Evolutionary conservation across 2,113 vertebrate genomes (phyloP), one percentile per base, ranked within the genome.

Genomic region (Silurus meridionalis): DNA sequence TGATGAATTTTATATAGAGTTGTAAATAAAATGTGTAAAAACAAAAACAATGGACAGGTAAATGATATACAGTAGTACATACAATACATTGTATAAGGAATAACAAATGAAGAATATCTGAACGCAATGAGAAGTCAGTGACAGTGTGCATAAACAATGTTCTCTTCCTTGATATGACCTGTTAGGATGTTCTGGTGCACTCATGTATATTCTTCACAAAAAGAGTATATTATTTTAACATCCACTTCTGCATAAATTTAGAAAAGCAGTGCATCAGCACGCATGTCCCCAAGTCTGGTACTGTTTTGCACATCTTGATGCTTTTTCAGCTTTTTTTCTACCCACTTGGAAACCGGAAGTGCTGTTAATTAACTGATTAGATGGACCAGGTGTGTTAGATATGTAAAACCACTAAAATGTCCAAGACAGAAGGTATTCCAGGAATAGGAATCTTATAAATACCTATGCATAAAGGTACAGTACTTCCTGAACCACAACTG

Each of bases 211-310:
- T 37, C 37, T 37, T 37, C 37, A 37, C 37, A 37, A 37, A 37
- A 37, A 37, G 37, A 37, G 37, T 37, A 37, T 3, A 37, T 37
- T 2, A 37, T 37, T 37, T 37, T 37, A 57, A 66, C 61, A 66
- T 15, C 14, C 11, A 52, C 19, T 85, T 85, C 48, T 78, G 75
- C 55, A 78, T 37, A 50, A 79, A 85, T 52, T 75, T 13, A 85
- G 80, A 79, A 4, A 81, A 82, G 25, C 48, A 77, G 50, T 21
- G 23, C 37, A 15, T 83, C 15, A 69, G 9, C 28, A 79, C 74
- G 15, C n/a, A 79, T n/a, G 11, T 58, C n/a, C 14, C 6, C 0
- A 28, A 19, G 11, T 58, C 14, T 58, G n/a, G 53, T 58, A 13
- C 53, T 79, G n/a, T 79, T 37, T 7, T 79, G n/a, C n/a, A 79